Evolutionary conservation across 2,797 vertebrate species (phyloP), one percentile per base, ranked within the genome.

Genomic region (Pelochelys cantorii): DNA sequence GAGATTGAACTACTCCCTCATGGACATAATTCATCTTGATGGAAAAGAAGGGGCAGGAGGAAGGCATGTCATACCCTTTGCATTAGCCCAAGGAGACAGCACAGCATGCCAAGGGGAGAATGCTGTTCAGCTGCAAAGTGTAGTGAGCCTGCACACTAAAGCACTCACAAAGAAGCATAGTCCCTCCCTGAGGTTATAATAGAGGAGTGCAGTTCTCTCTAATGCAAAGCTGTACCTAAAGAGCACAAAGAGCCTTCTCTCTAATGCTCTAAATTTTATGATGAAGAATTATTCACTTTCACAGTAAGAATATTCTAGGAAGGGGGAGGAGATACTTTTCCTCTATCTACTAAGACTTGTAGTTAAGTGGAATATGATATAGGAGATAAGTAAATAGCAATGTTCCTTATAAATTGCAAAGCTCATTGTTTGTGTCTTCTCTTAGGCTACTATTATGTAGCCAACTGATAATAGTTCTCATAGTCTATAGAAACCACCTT

Each of bases 81-180:
- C 5, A 48, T 0, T 14, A 29, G 55, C 77, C 55, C 5, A 55
- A 5, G 62, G 29, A 92, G 84, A 14, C 1, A 0, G 12, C 5
- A 83, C 54, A 15, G 37, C 17, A 20, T 1, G 34, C 5, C 83
- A 5, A 13, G 12, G 88, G 54, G 5, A 86, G 93, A 93, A 84
- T 5, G 20, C 4, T 59, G 68, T 88, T 79, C 6, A 34, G 23
- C 9, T 59, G 55, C 34, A 27, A 18, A 11, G 55, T 22, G 15
- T 27, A 25, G 34, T 27, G 12, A 81, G 79, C 5, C 34, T 42
- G 13, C 15, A 81, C 10, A 37, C 79, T 27, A 25, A 4, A 11
- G 13, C 77, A 1, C 42, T 91, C 71, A 91, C 78, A 84, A 82
- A 88, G 79, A 5, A 22, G 68, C 11, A 42, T 18, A 74, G 37